Evolutionary conservation across 1,140 invertebrate species (phyloP).

Genomic region (Drosophila sp.): DNA sequence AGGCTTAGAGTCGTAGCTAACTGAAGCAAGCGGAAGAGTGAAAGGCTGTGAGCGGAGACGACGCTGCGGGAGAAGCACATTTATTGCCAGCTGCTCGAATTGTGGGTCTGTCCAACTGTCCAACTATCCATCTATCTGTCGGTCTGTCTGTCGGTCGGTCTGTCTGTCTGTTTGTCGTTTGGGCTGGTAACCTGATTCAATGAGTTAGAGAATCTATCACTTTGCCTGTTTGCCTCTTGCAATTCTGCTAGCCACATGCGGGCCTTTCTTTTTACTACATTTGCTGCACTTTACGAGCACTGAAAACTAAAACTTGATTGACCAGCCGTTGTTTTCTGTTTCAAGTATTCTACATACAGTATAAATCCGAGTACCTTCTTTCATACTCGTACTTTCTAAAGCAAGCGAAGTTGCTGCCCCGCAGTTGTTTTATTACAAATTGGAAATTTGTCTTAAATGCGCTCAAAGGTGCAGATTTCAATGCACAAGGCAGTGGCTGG

Average conservation of each 20-base stretch:
- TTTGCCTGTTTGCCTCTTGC: constrained; percentile 4
- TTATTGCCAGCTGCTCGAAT: constrained; percentile 56
- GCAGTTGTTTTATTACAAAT: constrained; percentile 76
- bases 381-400: constrained; percentile 68
- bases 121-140: no score
- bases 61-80: constrained; percentile 23
- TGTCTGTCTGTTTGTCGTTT: constrained; percentile 26
- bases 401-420: constrained; percentile 33
- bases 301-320: constrained; percentile 60
- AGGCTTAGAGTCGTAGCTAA: constrained; percentile 6
- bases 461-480: constrained; percentile 32
- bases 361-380: constrained; percentile 34
- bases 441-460: constrained; percentile 62
- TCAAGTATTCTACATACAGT: constrained; percentile 39
- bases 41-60: constrained; percentile 49
- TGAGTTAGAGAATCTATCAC: constrained; percentile 69
- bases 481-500: constrained; percentile 22
- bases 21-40: constrained; percentile 57
- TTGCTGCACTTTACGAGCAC: constrained; percentile 36
- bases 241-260: constrained; percentile 37
- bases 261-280: constrained; percentile 67
- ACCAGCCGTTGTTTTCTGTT: constrained; percentile 50
- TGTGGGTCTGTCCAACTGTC: constrained; percentile 24
- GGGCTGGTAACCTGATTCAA: constrained; percentile 69
- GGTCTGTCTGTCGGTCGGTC: constrained; percentile 26